Conservation (phyloP, 1,140 invertebrate species). For the Drosophila serrata region DNA sequence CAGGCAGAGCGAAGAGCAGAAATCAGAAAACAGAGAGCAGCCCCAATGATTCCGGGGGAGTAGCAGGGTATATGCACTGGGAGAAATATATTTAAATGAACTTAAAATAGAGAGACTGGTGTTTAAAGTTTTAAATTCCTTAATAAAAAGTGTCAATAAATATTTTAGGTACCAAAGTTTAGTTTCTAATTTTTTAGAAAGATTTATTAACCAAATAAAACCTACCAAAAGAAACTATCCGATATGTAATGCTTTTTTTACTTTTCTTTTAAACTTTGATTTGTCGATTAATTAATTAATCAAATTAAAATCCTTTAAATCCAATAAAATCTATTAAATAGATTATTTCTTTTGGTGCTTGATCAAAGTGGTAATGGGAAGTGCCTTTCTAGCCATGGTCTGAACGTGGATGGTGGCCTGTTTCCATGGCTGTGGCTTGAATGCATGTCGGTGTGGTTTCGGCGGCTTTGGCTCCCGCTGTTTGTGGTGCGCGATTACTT, state of each 20-base stretch:
- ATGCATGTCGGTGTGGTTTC: conserved; percentile 36
- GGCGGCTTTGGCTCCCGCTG: conserved; percentile 1
- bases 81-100: not conserved
- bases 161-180: not conserved
- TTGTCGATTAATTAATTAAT: too few relatives aligned
- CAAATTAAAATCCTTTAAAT: not conserved
- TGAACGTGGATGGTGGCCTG: conserved; percentile 46
- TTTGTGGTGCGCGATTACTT: conserved; percentile 47
- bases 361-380: conserved; percentile 35
- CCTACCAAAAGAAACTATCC: too few relatives aligned
- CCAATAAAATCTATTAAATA: not conserved
- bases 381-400: conserved; percentile 46
- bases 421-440: conserved; percentile 32
- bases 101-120: not conserved
- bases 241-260: too few relatives aligned
- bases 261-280: too few relatives aligned
- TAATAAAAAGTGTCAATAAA: not conserved
- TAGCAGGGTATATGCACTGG: conserved; percentile 11
- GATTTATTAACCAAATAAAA: too few relatives aligned
- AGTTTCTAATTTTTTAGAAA: too few relatives aligned
- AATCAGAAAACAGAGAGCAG: conserved; percentile 25
- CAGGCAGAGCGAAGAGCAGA: conserved; percentile 29
- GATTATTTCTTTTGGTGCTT: conserved; percentile 12
- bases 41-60: not conserved
- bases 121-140: not conserved